Evolutionary conservation across 1,140 invertebrate genomes (phyloP).

Genomic region (Aphelenchoides fujianensis): DNA sequence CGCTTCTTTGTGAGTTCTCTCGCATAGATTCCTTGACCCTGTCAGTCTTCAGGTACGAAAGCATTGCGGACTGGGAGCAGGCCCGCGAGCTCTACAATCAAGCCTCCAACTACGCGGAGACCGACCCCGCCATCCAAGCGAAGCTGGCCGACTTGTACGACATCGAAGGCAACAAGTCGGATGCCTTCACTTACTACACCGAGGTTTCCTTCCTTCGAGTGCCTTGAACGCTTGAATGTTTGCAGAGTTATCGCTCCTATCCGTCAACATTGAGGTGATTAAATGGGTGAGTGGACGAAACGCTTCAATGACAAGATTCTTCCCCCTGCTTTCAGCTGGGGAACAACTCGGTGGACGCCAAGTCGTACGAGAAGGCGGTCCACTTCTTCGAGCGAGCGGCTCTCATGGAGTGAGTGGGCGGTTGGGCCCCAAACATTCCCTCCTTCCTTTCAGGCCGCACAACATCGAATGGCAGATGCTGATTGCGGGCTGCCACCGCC

Average conservation of each 20-base stretch:
- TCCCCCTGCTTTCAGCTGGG: constrained; percentile 69
- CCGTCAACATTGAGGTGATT: constrained; percentile 81
- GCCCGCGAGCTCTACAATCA: constrained; percentile 76
- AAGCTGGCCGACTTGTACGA: constrained; percentile 82
- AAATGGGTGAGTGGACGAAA: constrained; percentile 74
- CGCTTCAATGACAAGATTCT: not conserved
- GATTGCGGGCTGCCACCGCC: constrained; percentile 57
- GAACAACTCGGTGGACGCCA: constrained; percentile 83
- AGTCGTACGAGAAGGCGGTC: constrained; percentile 83
- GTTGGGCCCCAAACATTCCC: too few relatives aligned
- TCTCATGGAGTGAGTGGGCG: constrained; percentile 72
- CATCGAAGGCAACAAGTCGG: constrained; percentile 79
- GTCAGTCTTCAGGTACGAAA: constrained; percentile 17
- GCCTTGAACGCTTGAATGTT: constrained; percentile 68
- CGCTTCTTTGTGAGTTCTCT: constrained; percentile 70
- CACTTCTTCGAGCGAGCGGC: constrained; percentile 82
- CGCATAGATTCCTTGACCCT: not conserved
- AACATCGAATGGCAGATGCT: constrained; percentile 62
- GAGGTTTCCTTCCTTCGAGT: constrained; percentile 72
- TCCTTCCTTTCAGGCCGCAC: constrained; percentile 47
- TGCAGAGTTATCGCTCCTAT: constrained; percentile 79
- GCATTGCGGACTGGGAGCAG: not conserved
- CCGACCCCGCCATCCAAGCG: constrained; percentile 77
- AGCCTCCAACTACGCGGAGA: constrained; percentile 76
- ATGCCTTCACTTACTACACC: constrained; percentile 84